Percentiles rank a stretch among this genome's conserved stretches.
Conservation (phyloP, 2,797 vertebrate species). For the Pseudotriccus pelzelni region DNA sequence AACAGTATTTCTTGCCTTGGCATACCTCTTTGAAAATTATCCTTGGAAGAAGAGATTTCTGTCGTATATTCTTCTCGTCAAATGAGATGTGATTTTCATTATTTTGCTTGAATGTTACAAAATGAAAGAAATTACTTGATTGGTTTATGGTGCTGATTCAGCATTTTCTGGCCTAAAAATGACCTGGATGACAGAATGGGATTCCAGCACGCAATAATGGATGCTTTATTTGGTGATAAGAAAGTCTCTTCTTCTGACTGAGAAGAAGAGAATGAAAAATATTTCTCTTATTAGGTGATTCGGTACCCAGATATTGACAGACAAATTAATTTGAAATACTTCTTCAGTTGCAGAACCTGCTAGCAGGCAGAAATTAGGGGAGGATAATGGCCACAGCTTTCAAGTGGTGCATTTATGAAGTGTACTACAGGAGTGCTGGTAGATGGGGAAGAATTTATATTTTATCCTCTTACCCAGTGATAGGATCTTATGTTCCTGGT, state of each 20-base stretch:
- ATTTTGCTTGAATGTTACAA: conserved; percentile 70
- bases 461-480: background rate
- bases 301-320: conserved; percentile 58
- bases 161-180: conserved; percentile 54
- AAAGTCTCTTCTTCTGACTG: conserved; percentile 51
- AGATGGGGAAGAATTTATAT: conserved; percentile 18
- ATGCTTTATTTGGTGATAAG: conserved; percentile 51
- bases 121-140: conserved; percentile 70
- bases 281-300: conserved; percentile 58
- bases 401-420: conserved; percentile 28
- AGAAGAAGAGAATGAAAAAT: conserved; percentile 38
- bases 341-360: conserved; percentile 21
- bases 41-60: conserved; percentile 41
- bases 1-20: conserved; percentile 52
- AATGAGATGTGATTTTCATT: conserved; percentile 64
- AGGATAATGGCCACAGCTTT: conserved; percentile 23
- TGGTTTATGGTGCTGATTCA: conserved; percentile 65
- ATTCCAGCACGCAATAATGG: conserved; percentile 11
- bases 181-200: conserved; percentile 34
- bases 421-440: background rate
- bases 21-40: conserved; percentile 58
- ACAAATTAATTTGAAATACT: conserved; percentile 63
- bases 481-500: background rate
- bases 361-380: conserved; percentile 40
- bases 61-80: conserved; percentile 6